Evolutionary conservation across 1,140 invertebrate species (phyloP), one percentile per base, ranked within the genome.

Genomic region (Drosophila hydei): DNA sequence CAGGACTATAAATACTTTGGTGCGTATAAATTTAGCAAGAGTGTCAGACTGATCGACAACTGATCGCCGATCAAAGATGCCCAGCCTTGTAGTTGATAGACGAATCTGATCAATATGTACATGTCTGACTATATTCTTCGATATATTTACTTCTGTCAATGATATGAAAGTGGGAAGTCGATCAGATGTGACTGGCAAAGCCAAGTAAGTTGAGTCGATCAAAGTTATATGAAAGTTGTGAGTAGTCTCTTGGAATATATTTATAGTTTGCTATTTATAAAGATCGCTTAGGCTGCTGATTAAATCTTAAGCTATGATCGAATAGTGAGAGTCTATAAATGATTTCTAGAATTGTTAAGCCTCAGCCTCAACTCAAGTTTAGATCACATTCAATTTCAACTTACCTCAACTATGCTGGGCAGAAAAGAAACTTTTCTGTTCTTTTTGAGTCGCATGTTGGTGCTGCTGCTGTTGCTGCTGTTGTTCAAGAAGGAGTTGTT

Each of bases 351-450:
- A 6, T 27, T 27, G 3, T 27, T 3, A 27, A 27, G 6, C 7
- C 7, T 27, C 3, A 38, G 4, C 6, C 3, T 40, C n/a, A 40
- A 40, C 2, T 14, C 4, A 12, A 23, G 3, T 21, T 45, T 5
- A 45, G 8, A 18, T 45, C 19, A 42, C 5, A 16, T 14, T 16
- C 2, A 1, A 1, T 8, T 8, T 52, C 33, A 14, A 64, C 85
- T 90, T 50, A 91, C 89, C 89, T 90, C 89, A 76, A 91, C 83
- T 72, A 91, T 40, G 45, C 87, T 91, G 48, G 81, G 54, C 21
- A 91, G 65, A 84, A 91, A 91, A 74, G 89, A 90, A 8, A 91
- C 89, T 80, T 87, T 79, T 47, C 89, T 89, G 85, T 90, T 91
- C 81, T 90, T 91, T 72, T 91, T 91, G 51, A 91, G 72, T 43